A percentile compares a stretch with the other conserved stretches of the same genome.
Conservation (phyloP, 2,113 vertebrate genomes). For the Lynx canadensis region DNA sequence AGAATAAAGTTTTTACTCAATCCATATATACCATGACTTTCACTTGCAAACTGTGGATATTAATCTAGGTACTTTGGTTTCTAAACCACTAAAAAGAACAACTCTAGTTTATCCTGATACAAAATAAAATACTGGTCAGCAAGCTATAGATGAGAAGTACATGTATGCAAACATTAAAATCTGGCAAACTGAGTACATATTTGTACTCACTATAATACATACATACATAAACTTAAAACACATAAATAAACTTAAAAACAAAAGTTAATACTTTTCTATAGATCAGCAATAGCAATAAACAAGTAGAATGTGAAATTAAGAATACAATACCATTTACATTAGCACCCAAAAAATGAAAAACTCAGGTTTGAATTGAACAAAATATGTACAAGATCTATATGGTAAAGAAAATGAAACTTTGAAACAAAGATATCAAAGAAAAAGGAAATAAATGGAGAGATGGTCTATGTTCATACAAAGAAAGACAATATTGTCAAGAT, state of each 20-base stretch:
- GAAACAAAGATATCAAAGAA: neutral
- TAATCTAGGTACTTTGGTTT: neutral
- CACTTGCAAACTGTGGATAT: neutral
- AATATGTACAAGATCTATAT: neutral
- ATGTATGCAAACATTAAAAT: neutral
- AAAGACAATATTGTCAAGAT: neutral
- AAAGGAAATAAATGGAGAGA: neutral
- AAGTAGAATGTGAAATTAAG: neutral
- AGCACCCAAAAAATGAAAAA: neutral
- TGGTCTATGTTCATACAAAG: neutral
- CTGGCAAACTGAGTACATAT: neutral
- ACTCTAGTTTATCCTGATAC: neutral
- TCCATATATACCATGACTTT: neutral
- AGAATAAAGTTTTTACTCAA: neutral
- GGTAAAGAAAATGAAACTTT: neutral
- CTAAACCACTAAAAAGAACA: neutral
- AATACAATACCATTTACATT: neutral
- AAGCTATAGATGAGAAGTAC: neutral
- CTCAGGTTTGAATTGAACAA: neutral
- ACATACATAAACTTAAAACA: too few relatives aligned
- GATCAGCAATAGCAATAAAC: neutral
- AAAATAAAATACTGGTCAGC: neutral
- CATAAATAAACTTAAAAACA: neutral
- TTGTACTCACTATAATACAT: too few relatives aligned
- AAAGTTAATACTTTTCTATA: neutral